Evolutionary conservation across 2,113 vertebrate species (phyloP), one percentile per base, ranked within the genome.

Genomic region (Syngnathus floridae): DNA sequence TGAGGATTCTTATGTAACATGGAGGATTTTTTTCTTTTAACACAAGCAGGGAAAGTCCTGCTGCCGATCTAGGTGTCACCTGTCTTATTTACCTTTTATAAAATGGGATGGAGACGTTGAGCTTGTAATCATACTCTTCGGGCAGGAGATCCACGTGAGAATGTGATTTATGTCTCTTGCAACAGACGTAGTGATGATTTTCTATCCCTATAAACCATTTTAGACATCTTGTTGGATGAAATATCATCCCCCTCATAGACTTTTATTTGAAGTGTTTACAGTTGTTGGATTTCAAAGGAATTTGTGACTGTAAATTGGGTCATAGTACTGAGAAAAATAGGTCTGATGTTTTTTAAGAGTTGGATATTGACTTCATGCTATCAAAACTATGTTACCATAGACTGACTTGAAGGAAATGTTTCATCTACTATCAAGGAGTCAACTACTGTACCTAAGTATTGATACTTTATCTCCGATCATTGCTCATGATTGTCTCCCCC

Each of bases 61-160:
- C 66, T 80, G 79, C 59, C 80, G 72, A 76, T 21, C 86, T 83
- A 88, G 85, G 81, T 88, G 82, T 85, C 83, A 8, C 66, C 64
- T 22, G 45, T 14, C 21, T 66, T 64, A 67, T 80, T 72, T 35
- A 3, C 54, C 16, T 35, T 4, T 56, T 31, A 5, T 55, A 35
- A 51, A 63, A 51, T 58, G 62, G 19, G 4, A 5, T 40, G 26
- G 1, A 35, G 26, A n/a, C 9, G 14, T 3, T 11, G 17, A 21
- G 3, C n/a, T 60, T 21, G 3, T n/a, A 59, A 59, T 38, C 36
- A 59, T 59, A 57, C 17, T 59, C 19, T n/a, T 59, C 6, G 36
- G 26, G 14, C 26, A 10, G 37, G 5, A 60, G 37, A 38, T 60
- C 36, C 36, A 38, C 1, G 37, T 38, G 70, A 71, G 43, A 21